Percentiles rank a stretch among this genome's conserved stretches.
phyloP scores from a whole-genome alignment of 1,140 invertebrate genomes.

The Drosophila subobscura region DNA sequence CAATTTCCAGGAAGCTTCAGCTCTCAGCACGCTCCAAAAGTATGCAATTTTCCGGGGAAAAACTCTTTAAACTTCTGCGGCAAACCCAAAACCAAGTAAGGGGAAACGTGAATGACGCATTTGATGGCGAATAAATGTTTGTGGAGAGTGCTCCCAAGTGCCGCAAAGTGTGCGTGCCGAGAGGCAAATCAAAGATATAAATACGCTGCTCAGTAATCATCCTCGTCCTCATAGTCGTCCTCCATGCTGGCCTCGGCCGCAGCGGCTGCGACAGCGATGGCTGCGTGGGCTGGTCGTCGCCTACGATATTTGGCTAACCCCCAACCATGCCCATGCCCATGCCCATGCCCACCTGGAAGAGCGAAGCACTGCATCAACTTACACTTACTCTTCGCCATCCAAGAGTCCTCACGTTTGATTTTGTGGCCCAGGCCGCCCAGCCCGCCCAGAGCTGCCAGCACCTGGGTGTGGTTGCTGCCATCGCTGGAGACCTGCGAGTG shows the following conservation, averaged over 20 bases:
- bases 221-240: conserved; percentile 55
- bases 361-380: conserved; percentile 47
- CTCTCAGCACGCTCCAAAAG: no score
- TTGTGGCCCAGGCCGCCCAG: conserved; percentile 67
- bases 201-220: conserved; percentile 35
- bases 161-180: conserved; percentile 9
- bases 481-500: conserved; percentile 70
- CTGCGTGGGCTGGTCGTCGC: conserved; percentile 1
- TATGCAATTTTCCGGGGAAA: no score
- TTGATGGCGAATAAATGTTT: neutral
- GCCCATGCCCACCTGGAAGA: conserved; percentile 62
- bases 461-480: conserved; percentile 75
- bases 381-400: conserved; percentile 79
- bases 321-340: conserved; percentile 30
- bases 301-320: conserved; percentile 18
- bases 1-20: no score
- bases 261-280: conserved; percentile 41
- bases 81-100: no score
- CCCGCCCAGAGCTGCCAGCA: conserved; percentile 70
- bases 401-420: conserved; percentile 80
- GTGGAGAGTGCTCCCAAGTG: conserved; percentile 6
- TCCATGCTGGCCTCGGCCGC: conserved; percentile 61
- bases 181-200: conserved; percentile 19
- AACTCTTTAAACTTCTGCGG: no score
- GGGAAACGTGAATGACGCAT: no score